Conservation (phyloP, 2,113 vertebrate genomes). For the Cisticola juncidis region DNA sequence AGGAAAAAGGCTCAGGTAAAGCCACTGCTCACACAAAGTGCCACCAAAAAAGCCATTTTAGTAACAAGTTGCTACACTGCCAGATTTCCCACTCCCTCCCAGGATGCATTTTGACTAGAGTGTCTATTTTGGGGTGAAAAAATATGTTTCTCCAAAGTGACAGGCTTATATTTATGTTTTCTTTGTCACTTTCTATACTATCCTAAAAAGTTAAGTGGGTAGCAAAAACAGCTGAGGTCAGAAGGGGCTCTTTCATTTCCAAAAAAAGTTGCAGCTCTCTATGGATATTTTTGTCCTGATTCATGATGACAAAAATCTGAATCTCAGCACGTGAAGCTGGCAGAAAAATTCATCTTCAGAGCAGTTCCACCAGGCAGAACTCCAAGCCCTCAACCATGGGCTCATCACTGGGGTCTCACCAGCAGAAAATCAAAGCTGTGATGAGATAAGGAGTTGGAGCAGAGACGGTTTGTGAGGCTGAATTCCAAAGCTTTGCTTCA, state of each 20-base stretch:
- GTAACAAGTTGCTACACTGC: neutral
- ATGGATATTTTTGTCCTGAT: neutral
- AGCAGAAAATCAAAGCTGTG: neutral
- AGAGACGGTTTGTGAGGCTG: neutral
- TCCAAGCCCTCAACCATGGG: neutral
- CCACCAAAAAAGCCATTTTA: neutral
- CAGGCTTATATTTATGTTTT: neutral
- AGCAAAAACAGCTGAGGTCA: neutral
- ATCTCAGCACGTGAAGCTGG: neutral
- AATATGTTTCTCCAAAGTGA: neutral
- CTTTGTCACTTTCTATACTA: neutral
- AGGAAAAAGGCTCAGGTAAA: neutral
- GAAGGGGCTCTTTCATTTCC: neutral
- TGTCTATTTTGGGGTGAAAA: neutral
- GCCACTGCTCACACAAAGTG: fast-evolving
- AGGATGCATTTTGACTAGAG: neutral
- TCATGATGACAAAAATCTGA: neutral
- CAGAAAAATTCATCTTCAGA: neutral
- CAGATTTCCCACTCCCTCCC: neutral
- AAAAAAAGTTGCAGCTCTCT: neutral
- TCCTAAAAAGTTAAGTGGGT: neutral
- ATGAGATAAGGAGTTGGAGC: neutral
- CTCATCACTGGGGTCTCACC: neutral
- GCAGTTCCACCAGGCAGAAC: neutral
- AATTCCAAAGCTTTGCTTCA: neutral